A percentile compares a stretch with the other conserved stretches of the same genome.
These are phyloP conservation scores for Silurus lanzhouensis DNA, from an alignment of 2,797 vertebrate species.

Conservation along the genomic window DNA sequence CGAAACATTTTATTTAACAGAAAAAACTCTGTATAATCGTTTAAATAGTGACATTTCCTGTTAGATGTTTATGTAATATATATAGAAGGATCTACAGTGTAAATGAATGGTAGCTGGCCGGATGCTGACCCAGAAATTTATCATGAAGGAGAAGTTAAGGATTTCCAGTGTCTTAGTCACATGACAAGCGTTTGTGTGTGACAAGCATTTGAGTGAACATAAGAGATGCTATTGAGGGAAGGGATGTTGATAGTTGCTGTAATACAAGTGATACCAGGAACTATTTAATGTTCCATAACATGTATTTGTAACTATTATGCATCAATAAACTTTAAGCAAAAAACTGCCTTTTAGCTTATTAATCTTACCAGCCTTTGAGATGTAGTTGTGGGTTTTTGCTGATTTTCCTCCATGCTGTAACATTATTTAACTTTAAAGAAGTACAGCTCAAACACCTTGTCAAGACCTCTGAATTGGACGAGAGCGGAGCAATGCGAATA, in stretches of 20 bases:
- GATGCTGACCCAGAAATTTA: background rate
- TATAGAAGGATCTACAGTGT: background rate
- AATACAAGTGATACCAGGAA: background rate
- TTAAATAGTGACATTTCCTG: background rate
- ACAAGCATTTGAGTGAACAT: background rate
- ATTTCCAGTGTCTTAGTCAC: background rate
- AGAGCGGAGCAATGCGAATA: too few species aligned
- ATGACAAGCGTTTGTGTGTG: background rate
- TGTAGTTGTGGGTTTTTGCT: background rate
- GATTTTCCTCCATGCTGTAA: background rate
- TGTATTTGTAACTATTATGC: background rate
- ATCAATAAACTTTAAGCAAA: background rate
- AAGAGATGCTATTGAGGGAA: background rate
- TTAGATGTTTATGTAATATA: background rate
- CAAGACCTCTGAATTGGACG: constrained; percentile 1
- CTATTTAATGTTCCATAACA: background rate
- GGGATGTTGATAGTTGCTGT: background rate
- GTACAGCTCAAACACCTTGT: background rate
- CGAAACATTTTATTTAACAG: background rate
- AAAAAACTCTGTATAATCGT: background rate
- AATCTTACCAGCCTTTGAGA: background rate
- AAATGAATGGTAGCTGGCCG: background rate
- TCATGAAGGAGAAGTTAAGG: background rate
- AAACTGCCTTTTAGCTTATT: background rate
- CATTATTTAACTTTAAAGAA: constrained; percentile 14